phyloP scores from a whole-genome alignment of 2,113 vertebrate genomes.

The Psephotus haematonotus region DNA sequence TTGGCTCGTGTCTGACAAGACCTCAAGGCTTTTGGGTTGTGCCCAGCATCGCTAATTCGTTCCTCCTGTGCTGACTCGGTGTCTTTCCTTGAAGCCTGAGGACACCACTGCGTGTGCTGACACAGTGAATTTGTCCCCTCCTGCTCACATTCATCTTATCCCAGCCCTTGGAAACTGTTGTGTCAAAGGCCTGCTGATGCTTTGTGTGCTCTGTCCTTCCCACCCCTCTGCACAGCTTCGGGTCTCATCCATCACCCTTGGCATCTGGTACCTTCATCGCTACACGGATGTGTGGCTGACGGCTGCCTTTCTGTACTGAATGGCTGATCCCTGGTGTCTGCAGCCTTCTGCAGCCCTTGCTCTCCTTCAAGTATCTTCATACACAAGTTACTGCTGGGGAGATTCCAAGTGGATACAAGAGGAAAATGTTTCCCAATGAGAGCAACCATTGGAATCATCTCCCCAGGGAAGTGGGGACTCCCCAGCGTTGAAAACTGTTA shows the following conservation, averaged over 20 bases:
- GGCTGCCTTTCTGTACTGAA: rapidly evolving
- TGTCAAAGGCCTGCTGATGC: neutral
- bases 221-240: neutral
- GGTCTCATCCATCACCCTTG: neutral
- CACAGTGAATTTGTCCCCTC: neutral
- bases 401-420: neutral
- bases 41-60: neutral
- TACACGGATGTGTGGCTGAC: neutral
- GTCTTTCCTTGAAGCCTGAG: neutral
- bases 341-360: neutral
- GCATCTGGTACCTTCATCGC: neutral
- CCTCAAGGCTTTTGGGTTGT: neutral
- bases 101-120: slow-evolving; percentile 1
- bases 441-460: neutral
- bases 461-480: neutral
- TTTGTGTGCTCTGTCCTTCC: neutral
- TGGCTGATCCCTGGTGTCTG: neutral
- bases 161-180: neutral
- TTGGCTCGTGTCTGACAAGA: neutral
- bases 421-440: neutral
- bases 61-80: slow-evolving; percentile 25
- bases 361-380: neutral
- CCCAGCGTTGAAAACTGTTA: neutral
- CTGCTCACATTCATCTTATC: neutral
- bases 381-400: neutral